A percentile compares a stretch with the other conserved stretches of the same genome.
Evolutionary conservation across 2,113 vertebrate species (phyloP).

Genomic region (Gasterosteus aculeatus): DNA sequence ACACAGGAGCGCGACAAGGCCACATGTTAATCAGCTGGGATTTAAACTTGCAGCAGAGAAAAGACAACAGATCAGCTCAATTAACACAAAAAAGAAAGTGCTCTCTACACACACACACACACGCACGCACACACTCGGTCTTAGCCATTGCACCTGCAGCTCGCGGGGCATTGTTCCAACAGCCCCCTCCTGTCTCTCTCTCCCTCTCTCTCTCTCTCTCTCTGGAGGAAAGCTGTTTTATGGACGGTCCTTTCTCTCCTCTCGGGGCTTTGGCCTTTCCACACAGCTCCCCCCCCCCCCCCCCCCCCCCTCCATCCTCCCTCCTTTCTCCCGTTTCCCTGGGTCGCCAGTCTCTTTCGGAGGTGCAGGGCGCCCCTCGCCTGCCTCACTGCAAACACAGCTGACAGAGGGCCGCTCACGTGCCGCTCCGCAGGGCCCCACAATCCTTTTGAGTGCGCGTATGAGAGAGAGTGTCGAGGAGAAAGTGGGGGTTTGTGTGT

Average conservation of each 20-base stretch:
- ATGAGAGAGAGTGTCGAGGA: constrained; percentile 54
- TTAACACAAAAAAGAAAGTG: constrained; percentile 85
- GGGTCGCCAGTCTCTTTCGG: constrained; percentile 66
- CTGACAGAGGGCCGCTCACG: constrained; percentile 84
- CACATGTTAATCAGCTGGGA: constrained; percentile 82
- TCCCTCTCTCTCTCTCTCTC: constrained; percentile 44
- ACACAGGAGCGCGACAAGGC: constrained; percentile 71
- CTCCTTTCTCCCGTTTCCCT: constrained; percentile 58
- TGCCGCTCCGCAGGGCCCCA: constrained; percentile 77
- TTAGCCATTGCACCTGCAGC: constrained; percentile 84
- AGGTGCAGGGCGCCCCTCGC: constrained; percentile 73
- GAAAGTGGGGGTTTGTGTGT: constrained; percentile 61
- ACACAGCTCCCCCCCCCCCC: constrained; percentile 31
- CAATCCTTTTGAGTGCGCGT: constrained; percentile 68
- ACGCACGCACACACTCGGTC: constrained; percentile 49
- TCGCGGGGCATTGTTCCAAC: constrained; percentile 81
- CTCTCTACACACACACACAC: constrained; percentile 47
- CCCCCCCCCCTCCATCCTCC: constrained; percentile 7
- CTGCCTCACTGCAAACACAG: constrained; percentile 84
- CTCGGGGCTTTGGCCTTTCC: constrained; percentile 75
- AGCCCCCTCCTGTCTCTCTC: constrained; percentile 50
- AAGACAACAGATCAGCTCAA: constrained; percentile 83
- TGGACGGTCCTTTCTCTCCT: constrained; percentile 80
- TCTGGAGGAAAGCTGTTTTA: constrained; percentile 81
- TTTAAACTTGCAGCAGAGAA: constrained; percentile 77